Evolutionary conservation across 2,797 vertebrate species (phyloP), one percentile per base, ranked within the genome.

Genomic region (Crocidura indochinensis): DNA sequence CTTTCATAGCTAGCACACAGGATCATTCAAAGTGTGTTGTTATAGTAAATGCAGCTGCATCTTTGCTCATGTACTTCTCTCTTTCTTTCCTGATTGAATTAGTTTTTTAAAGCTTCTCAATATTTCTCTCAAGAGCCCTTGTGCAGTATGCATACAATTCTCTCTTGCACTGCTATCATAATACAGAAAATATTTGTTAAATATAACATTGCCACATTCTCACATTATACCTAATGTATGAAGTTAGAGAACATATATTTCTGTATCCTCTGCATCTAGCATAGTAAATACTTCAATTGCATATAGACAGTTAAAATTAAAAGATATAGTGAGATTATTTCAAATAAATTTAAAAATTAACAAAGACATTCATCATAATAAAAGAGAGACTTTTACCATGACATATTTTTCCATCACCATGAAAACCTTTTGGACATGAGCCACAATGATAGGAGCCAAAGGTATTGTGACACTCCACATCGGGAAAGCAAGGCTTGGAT

Each of bases 371-470:
- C 17, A 74, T 27, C 78, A 17, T 6, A 81, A 10, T 38, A 79
- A 87, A 85, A 53, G 24, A 73, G 68, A 1, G 14, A 56, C 68
- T 79, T 93, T 96, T 97, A 99, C 99, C 97, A 0, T 94, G 96
- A 90, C 99, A 99, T 46, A 31, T 97, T 71, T 90, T 98, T 15
- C 99, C 99, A 86, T 99, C 98, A 44, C 99, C 99, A 11, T 95
- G 90, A 93, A 97, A 97, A 74, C 98, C 98, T 24, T 84, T 91
- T n/a, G 99, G 99, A 89, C 99, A 99, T 3, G 92, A 77, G 68
- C 97, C 98, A 96, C 99, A 99, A 65, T 73, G 69, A 91, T 99
- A 99, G 72, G 99, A 99, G 65, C 99, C 98, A 72, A 97, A 94
- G 0, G 98, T 98, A 97, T 99, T 99, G 95, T 97, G 96, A 88